Evolutionary conservation across 2,113 vertebrate species (phyloP).

Genomic region (Felis chaus): DNA sequence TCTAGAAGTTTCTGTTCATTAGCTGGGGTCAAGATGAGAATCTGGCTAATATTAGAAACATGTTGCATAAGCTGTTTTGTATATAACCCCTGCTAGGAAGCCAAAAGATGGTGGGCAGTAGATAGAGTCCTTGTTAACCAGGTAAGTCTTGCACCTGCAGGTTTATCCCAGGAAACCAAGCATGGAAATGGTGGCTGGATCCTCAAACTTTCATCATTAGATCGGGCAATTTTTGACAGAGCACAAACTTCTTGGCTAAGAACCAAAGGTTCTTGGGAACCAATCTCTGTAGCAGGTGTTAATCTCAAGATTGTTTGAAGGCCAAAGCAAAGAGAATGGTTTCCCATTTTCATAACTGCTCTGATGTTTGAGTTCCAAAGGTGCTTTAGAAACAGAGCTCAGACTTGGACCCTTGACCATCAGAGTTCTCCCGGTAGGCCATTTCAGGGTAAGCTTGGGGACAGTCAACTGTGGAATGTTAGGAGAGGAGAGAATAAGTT

Average conservation of each 20-base stretch:
- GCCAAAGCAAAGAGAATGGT: constrained; percentile 51
- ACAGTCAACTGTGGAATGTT: constrained; percentile 58
- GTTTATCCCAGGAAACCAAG: constrained; percentile 13
- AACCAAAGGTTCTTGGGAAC: constrained; percentile 8
- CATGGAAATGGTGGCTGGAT: neutral
- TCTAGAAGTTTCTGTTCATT: constrained; percentile 22
- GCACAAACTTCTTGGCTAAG: constrained; percentile 31
- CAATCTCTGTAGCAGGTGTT: neutral
- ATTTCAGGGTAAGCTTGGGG: constrained; percentile 32
- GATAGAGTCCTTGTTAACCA: neutral
- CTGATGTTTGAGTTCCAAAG: constrained; percentile 52
- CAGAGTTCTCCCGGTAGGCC: constrained; percentile 27
- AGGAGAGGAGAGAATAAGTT: constrained; percentile 21
- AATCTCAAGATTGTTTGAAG: neutral
- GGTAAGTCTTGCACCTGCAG: neutral
- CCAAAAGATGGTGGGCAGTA: neutral
- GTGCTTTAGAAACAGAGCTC: constrained; percentile 52
- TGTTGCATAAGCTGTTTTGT: neutral
- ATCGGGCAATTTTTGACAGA: neutral
- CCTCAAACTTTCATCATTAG: neutral
- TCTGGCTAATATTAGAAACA: constrained; percentile 12
- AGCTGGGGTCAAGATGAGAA: neutral
- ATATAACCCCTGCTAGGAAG: neutral
- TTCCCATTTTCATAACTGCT: constrained; percentile 23
- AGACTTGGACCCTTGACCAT: constrained; percentile 19